Percentiles rank a stretch among this genome's conserved stretches.
Conservation (phyloP, 2,797 vertebrate genomes). For the Pseudomugil tenellus region DNA sequence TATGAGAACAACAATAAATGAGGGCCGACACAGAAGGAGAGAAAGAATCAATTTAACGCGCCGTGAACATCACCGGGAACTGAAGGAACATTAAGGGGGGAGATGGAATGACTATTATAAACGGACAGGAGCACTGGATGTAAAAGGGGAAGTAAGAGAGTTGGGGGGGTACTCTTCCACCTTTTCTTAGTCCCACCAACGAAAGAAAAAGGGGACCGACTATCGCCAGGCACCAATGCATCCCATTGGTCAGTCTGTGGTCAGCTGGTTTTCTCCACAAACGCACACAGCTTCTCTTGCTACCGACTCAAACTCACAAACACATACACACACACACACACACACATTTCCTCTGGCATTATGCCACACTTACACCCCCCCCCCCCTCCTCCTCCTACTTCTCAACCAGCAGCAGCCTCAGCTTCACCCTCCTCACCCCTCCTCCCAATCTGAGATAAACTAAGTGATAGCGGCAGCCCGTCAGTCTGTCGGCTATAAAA, state of each 20-base stretch:
- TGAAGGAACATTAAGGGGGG: constrained; percentile 66
- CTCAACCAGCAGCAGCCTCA: background rate
- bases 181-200: constrained; percentile 82
- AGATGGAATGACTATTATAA: constrained; percentile 57
- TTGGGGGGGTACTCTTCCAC: constrained; percentile 51
- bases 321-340: constrained; percentile 1
- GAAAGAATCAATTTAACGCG: constrained; percentile 78
- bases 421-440: constrained; percentile 76
- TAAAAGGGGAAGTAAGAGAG: constrained; percentile 35
- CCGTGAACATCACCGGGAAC: constrained; percentile 75
- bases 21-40: constrained; percentile 56
- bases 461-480: constrained; percentile 94
- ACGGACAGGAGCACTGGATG: constrained; percentile 27
- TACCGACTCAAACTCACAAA: background rate
- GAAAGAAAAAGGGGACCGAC: constrained; percentile 56
- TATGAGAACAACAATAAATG: constrained; percentile 62
- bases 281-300: constrained; percentile 22
- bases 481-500: constrained; percentile 94
- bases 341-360: constrained; percentile 59
- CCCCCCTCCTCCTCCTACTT: background rate
- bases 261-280: constrained; percentile 89
- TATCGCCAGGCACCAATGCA: constrained; percentile 86
- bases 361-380: constrained; percentile 52
- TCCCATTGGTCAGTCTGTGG: constrained; percentile 94
- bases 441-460: constrained; percentile 98